These are phyloP conservation scores for Chromobotia macracanthus DNA, from an alignment of 2,797 vertebrate genomes.

Conservation along the genomic window DNA sequence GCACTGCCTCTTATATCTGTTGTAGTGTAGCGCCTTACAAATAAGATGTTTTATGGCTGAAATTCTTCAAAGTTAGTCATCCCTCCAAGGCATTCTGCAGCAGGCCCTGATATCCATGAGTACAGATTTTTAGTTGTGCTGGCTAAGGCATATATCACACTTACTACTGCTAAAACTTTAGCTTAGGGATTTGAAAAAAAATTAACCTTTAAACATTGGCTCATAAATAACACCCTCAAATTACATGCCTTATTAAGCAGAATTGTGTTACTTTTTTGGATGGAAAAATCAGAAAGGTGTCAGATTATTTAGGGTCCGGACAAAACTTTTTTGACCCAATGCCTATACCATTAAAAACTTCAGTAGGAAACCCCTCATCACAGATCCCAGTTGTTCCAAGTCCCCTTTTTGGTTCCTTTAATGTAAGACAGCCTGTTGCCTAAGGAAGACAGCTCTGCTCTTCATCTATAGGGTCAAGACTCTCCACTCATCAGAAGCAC, in stretches of 20 bases:
- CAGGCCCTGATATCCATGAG: not conserved
- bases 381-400: not conserved
- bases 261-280: not conserved
- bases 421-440: not conserved
- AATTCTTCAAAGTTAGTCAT: not conserved
- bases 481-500: slow-evolving; percentile 11
- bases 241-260: too few species aligned
- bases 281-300: too few species aligned
- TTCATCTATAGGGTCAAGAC: slow-evolving; percentile 12
- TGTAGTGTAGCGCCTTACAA: not conserved
- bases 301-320: too few species aligned
- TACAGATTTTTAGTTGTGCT: not conserved
- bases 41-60: not conserved
- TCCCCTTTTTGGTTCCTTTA: not conserved
- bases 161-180: too few species aligned
- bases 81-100: too few species aligned
- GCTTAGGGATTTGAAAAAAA: slow-evolving; percentile 9
- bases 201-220: not conserved
- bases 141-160: not conserved
- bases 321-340: too few species aligned
- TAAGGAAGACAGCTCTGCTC: not conserved
- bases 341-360: not conserved
- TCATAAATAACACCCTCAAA: slow-evolving; percentile 21
- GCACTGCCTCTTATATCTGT: not conserved
- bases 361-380: not conserved